phyloP scores from a whole-genome alignment of 2,888 invertebrate genomes.

The Liopterus haemorrhoidalis region DNA sequence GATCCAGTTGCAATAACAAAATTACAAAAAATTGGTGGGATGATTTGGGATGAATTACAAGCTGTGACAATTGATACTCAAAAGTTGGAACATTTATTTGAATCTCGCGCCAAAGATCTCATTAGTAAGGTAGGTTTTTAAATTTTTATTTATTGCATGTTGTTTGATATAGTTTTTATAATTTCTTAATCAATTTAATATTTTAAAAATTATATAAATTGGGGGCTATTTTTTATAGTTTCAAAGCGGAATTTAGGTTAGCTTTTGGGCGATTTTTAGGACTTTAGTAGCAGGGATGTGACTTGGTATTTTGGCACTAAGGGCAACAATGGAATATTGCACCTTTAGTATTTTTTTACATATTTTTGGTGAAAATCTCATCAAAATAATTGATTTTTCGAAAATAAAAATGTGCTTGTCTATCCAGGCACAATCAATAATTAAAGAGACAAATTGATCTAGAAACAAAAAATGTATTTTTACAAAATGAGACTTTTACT shows the following conservation, averaged over 20 bases:
- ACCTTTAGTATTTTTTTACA: too few relatives aligned
- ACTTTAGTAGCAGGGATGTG: too few relatives aligned
- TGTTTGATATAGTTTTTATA: slow-evolving; percentile 5
- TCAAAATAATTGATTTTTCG: too few relatives aligned
- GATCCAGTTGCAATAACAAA: slow-evolving; percentile 59
- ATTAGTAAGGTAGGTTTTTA: slow-evolving; percentile 75
- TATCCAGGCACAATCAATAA: too few relatives aligned
- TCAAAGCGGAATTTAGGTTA: background rate
- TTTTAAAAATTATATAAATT: background rate
- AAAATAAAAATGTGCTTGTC: too few relatives aligned
- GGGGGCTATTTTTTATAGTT: background rate
- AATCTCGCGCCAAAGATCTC: slow-evolving; percentile 91
- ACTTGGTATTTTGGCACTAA: too few relatives aligned
- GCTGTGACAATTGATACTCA: slow-evolving; percentile 83
- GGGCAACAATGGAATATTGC: too few relatives aligned
- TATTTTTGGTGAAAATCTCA: too few relatives aligned
- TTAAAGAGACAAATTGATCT: too few relatives aligned
- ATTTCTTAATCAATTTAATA: slow-evolving; percentile 16
- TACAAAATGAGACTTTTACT: too few relatives aligned
- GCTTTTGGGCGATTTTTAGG: too few relatives aligned
- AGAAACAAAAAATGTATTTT: too few relatives aligned
- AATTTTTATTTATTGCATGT: slow-evolving; percentile 13
- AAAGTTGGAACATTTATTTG: slow-evolving; percentile 93
- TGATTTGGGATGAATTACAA: slow-evolving; percentile 88
- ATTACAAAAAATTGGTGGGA: slow-evolving; percentile 51